Evolutionary conservation across 2,888 invertebrate genomes (phyloP).

Genomic region (Malthinus flaveolus): DNA sequence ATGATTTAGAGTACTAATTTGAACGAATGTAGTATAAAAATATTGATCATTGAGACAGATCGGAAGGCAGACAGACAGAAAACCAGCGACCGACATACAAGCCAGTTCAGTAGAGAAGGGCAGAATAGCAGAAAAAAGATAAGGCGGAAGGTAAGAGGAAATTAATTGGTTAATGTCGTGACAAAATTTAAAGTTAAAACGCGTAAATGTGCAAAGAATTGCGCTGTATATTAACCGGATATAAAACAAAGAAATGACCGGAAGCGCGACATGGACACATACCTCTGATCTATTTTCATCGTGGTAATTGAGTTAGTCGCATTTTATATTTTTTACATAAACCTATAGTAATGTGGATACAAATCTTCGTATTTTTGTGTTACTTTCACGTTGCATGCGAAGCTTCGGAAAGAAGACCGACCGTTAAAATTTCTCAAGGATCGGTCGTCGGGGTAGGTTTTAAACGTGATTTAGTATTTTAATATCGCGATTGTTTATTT

Average conservation of each 20-base stretch:
- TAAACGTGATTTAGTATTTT: constrained; percentile 7
- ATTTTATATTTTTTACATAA: neutral
- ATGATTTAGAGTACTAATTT: no score
- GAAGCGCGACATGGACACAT: constrained; percentile 38
- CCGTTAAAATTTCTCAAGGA: constrained; percentile 61
- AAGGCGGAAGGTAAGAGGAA: no score
- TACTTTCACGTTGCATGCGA: constrained; percentile 2
- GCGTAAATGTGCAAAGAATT: neutral
- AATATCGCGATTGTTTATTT: constrained; percentile 36
- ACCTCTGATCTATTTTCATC: constrained; percentile 20
- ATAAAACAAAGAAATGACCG: constrained; percentile 42
- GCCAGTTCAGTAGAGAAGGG: no score
- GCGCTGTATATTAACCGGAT: constrained; percentile 33
- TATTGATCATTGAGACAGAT: no score
- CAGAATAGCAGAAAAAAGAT: no score
- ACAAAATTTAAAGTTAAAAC: neutral
- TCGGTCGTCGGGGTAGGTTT: constrained; percentile 62
- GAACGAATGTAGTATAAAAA: no score
- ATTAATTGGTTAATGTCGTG: no score
- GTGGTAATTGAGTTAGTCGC: constrained; percentile 13
- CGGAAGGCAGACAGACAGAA: no score
- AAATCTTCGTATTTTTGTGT: constrained; percentile 3
- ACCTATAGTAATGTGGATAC: neutral
- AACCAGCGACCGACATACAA: no score
- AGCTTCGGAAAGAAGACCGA: constrained; percentile 44